Conservation (phyloP, 2,113 vertebrate genomes). For the Zootoca vivipara region DNA sequence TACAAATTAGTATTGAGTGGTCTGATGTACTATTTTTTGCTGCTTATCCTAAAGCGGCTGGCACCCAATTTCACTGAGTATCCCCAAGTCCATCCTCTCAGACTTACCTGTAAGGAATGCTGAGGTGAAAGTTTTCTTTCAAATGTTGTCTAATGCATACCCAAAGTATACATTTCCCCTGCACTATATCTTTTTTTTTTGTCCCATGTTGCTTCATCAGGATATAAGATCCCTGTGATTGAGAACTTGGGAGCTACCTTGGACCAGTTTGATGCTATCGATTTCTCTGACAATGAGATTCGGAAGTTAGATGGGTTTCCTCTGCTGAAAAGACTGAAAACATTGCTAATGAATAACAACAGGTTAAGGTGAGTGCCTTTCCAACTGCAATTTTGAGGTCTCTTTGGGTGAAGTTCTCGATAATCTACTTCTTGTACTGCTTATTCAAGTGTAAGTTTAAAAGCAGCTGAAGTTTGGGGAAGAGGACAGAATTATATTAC, state of each 20-base stretch:
- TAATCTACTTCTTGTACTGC: not conserved
- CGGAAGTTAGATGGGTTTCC: slow-evolving; percentile 95
- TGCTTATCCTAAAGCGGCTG: not conserved
- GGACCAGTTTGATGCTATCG: slow-evolving; percentile 96
- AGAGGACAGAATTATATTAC: not conserved
- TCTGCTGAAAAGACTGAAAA: slow-evolving; percentile 89
- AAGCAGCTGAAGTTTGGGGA: not conserved
- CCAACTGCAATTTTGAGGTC: not conserved
- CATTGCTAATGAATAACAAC: slow-evolving; percentile 93
- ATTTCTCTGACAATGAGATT: slow-evolving; percentile 97
- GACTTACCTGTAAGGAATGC: not conserved
- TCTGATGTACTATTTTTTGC: not conserved
- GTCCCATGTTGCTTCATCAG: slow-evolving; percentile 42
- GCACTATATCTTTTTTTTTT: not conserved
- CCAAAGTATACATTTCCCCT: not conserved
- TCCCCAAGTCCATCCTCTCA: not conserved
- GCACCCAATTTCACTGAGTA: not conserved
- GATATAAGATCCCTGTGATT: slow-evolving; percentile 96
- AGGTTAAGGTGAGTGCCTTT: slow-evolving; percentile 87
- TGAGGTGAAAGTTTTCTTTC: not conserved
- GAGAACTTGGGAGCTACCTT: slow-evolving; percentile 96
- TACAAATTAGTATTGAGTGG: not conserved
- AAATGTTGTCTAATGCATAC: not conserved
- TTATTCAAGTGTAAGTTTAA: not conserved
- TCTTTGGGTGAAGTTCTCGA: not conserved